These are phyloP conservation scores for Cheilosia scutellata DNA, from an alignment of 2,888 invertebrate species.

Conservation along the genomic window DNA sequence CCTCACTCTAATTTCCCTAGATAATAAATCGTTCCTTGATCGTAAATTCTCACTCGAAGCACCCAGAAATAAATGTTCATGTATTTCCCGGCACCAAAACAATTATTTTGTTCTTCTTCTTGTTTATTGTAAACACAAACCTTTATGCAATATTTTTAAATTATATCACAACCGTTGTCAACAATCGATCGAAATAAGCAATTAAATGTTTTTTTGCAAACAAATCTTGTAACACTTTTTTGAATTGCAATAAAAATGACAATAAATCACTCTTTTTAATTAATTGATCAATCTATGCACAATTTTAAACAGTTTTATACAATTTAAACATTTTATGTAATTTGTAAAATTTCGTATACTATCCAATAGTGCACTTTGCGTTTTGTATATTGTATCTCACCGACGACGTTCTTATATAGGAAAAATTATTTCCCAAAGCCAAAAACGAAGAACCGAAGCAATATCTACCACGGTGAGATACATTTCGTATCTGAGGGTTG, in stretches of 20 bases:
- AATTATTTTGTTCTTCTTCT: neutral
- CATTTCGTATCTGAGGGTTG: constrained; percentile 52
- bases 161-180: constrained; percentile 24
- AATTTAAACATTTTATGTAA: constrained; percentile 1
- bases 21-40: constrained; percentile 19
- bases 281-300: constrained; percentile 24
- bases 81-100: constrained; percentile 2
- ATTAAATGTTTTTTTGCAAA: neutral
- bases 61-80: constrained; percentile 7
- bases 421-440: constrained; percentile 23
- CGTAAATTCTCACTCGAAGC: constrained; percentile 6
- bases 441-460: constrained; percentile 29
- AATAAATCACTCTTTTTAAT: constrained; percentile 17
- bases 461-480: constrained; percentile 51
- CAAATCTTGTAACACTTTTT: constrained; percentile 20
- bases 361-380: constrained; percentile 37
- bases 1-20: constrained; percentile 7
- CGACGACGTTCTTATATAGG: constrained; percentile 2
- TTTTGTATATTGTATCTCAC: constrained; percentile 7
- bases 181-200: neutral
- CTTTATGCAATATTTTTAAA: constrained; percentile 36
- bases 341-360: constrained; percentile 3
- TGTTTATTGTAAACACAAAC: constrained; percentile 11
- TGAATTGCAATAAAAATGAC: neutral
- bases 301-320: constrained; percentile 2